Evolutionary conservation across 2,797 vertebrate species (phyloP).

Genomic region (Serranus cabrilla): DNA sequence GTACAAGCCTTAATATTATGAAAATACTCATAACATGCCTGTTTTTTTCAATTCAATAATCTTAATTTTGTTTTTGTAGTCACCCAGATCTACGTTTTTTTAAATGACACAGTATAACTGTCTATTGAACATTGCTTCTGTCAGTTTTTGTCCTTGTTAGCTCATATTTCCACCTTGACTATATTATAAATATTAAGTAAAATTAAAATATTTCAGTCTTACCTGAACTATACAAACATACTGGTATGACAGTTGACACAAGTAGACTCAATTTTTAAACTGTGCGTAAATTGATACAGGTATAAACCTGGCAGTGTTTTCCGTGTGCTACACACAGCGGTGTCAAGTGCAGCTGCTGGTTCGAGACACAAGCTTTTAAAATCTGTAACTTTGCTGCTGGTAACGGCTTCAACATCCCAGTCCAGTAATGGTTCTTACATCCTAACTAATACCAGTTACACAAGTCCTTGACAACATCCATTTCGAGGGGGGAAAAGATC

Average conservation of each 20-base stretch:
- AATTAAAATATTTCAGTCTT: constrained; percentile 80
- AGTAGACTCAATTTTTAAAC: constrained; percentile 73
- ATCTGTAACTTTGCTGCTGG: constrained; percentile 75
- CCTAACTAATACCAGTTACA: constrained; percentile 77
- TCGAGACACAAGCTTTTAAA: constrained; percentile 58
- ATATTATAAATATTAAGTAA: constrained; percentile 82
- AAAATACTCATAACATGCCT: constrained; percentile 86
- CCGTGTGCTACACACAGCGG: constrained; percentile 74
- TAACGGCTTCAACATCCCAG: constrained; percentile 56
- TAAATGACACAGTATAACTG: constrained; percentile 69
- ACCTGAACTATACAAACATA: constrained; percentile 85
- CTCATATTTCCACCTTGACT: constrained; percentile 69
- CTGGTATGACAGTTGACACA: constrained; percentile 78
- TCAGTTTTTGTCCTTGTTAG: constrained; percentile 66
- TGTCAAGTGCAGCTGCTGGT: constrained; percentile 83
- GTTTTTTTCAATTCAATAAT: constrained; percentile 67
- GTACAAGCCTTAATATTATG: constrained; percentile 86
- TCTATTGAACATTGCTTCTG: constrained; percentile 65
- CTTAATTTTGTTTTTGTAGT: constrained; percentile 62
- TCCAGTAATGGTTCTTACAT: constrained; percentile 65
- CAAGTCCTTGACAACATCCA: constrained; percentile 80
- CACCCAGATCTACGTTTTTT: constrained; percentile 71
- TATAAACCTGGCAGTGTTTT: constrained; percentile 82
- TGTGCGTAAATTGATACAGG: constrained; percentile 77
- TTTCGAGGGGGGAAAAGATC: constrained; percentile 45